Evolutionary conservation across 2,888 invertebrate genomes (phyloP).

Genomic region (Tiliacea citrago): DNA sequence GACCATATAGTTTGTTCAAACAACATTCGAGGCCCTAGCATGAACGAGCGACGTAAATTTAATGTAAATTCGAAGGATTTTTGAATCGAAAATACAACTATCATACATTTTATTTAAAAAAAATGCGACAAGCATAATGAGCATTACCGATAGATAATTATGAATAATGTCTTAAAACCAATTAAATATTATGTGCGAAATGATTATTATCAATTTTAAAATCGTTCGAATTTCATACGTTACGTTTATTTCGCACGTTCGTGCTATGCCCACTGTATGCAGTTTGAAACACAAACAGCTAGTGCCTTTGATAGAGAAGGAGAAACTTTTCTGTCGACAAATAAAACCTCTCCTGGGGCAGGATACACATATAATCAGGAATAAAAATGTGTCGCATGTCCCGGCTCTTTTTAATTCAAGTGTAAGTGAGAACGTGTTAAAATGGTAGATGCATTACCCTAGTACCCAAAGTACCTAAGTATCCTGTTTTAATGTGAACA

Average conservation of each 20-base stretch:
- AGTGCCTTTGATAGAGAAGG: conserved; percentile 14
- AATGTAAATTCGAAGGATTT: neutral
- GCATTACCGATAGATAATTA: neutral
- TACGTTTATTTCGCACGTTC: neutral
- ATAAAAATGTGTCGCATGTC: conserved; percentile 59
- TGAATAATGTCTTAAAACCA: neutral
- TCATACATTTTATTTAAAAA: too few species aligned
- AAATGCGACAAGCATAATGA: neutral
- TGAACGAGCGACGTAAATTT: too few species aligned
- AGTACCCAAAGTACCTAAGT: neutral
- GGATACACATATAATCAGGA: conserved; percentile 50
- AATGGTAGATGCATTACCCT: conserved; percentile 38
- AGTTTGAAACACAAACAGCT: conserved; percentile 26
- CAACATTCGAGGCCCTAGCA: neutral
- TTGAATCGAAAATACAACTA: neutral
- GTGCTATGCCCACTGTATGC: neutral
- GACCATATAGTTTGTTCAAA: neutral
- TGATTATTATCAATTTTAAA: neutral
- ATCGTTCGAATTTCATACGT: neutral
- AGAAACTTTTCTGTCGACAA: conserved; percentile 17
- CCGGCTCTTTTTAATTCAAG: conserved; percentile 45
- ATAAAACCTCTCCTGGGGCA: conserved; percentile 28
- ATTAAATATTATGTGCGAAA: neutral
- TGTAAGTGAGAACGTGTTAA: conserved; percentile 39
- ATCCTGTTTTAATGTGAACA: neutral